Conservation (phyloP, 2,113 vertebrate species). For the Chrysemys picta region DNA sequence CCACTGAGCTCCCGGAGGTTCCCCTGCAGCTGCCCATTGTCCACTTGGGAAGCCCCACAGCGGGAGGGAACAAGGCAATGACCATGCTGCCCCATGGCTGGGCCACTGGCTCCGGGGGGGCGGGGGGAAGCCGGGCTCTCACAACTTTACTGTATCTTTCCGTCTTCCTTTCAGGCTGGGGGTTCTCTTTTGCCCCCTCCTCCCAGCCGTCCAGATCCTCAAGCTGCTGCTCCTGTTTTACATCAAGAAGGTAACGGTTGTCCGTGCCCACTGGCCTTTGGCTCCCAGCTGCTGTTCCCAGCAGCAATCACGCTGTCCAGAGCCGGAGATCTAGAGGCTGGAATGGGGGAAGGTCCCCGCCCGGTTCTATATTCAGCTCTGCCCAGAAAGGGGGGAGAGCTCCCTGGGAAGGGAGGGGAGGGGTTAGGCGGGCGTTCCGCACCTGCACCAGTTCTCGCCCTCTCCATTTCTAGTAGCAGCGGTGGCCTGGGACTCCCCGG, state of each 20-base stretch:
- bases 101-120: rapidly evolving
- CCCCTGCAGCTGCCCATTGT: background rate
- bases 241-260: conserved; percentile 87
- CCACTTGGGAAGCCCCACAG: background rate
- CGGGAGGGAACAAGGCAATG: background rate
- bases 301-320: background rate
- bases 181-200: conserved; percentile 86
- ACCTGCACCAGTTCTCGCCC: background rate
- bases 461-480: background rate
- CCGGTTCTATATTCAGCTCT: no score
- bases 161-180: conserved; percentile 85
- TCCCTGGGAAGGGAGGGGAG: background rate
- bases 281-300: background rate
- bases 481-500: background rate
- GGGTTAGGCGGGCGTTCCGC: background rate
- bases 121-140: background rate
- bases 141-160: rapidly evolving
- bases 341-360: background rate
- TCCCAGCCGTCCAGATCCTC: conserved; percentile 86
- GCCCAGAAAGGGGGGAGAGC: no score
- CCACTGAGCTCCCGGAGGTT: background rate
- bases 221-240: conserved; percentile 92
- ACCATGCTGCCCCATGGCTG: rapidly evolving
- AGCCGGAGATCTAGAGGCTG: rapidly evolving
- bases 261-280: background rate